phyloP scores from a whole-genome alignment of 2,888 invertebrate genomes.

The Noctua janthe region DNA sequence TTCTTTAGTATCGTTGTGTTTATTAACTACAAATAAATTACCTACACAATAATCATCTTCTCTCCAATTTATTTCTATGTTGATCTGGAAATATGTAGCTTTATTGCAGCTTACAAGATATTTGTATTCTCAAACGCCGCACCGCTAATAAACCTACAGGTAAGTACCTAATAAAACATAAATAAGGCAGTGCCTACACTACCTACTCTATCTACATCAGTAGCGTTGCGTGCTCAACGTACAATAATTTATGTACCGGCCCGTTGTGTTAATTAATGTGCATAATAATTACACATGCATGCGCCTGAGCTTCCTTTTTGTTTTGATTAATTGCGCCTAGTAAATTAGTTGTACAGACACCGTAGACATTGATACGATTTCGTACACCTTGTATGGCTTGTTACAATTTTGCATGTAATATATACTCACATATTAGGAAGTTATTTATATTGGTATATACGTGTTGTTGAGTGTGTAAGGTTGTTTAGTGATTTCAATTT shows the following conservation, averaged over 20 bases:
- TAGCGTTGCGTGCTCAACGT: slow-evolving; percentile 80
- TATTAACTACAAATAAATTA: neutral
- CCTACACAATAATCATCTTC: neutral
- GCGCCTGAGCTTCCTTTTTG: slow-evolving; percentile 89
- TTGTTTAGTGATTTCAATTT: slow-evolving; percentile 55
- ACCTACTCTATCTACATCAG: slow-evolving; percentile 59
- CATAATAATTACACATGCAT: slow-evolving; percentile 89
- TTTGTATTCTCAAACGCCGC: neutral
- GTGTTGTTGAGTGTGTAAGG: slow-evolving; percentile 21
- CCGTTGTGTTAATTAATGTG: slow-evolving; percentile 87
- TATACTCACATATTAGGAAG: slow-evolving; percentile 48
- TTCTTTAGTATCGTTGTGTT: neutral
- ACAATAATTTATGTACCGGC: slow-evolving; percentile 84
- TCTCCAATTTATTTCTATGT: neutral
- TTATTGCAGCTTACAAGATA: neutral
- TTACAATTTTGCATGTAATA: slow-evolving; percentile 50
- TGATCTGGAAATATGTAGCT: neutral
- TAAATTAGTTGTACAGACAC: slow-evolving; percentile 83
- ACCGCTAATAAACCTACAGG: slow-evolving; percentile 30
- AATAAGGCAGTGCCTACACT: slow-evolving; percentile 61
- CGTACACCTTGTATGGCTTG: slow-evolving; percentile 51
- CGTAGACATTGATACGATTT: slow-evolving; percentile 66
- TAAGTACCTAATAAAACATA: slow-evolving; percentile 38
- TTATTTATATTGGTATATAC: slow-evolving; percentile 21
- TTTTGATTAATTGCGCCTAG: slow-evolving; percentile 87